Conservation (phyloP, 2,113 vertebrate species). For the Ardeotis arabs region DNA sequence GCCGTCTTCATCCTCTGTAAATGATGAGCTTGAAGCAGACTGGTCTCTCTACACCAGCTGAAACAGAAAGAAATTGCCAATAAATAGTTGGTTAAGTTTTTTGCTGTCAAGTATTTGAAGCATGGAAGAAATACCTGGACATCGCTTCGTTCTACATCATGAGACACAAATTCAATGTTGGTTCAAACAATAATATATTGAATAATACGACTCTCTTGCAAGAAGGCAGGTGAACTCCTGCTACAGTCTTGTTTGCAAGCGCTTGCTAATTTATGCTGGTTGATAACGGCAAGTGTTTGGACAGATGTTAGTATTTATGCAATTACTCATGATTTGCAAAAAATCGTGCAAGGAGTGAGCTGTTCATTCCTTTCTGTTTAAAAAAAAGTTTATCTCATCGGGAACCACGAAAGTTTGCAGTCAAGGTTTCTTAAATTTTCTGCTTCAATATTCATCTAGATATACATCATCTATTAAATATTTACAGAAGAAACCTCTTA, state of each 20-base stretch:
- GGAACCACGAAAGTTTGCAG: neutral
- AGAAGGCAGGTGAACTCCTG: neutral
- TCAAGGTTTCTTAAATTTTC: neutral
- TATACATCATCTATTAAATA: slow-evolving; percentile 19
- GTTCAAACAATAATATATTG: neutral
- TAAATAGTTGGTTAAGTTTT: neutral
- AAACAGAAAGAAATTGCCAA: neutral
- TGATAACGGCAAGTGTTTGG: neutral
- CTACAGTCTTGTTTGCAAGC: neutral
- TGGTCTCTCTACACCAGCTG: neutral
- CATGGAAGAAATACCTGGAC: neutral
- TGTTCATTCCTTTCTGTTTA: neutral
- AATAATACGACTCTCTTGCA: neutral
- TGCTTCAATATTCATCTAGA: neutral
- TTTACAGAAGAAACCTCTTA: slow-evolving; percentile 35
- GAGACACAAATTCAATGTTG: neutral
- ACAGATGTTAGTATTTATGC: neutral
- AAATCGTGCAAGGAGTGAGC: neutral
- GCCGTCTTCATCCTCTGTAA: neutral
- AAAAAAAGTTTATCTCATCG: neutral
- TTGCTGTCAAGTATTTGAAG: neutral
- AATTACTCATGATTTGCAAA: neutral
- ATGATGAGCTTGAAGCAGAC: neutral
- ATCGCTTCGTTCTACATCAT: neutral
- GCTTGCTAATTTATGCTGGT: neutral